Percentiles rank a stretch among this genome's conserved stretches.
Evolutionary conservation across 2,113 vertebrate genomes (phyloP).

Genomic region (Scopus umbretta): DNA sequence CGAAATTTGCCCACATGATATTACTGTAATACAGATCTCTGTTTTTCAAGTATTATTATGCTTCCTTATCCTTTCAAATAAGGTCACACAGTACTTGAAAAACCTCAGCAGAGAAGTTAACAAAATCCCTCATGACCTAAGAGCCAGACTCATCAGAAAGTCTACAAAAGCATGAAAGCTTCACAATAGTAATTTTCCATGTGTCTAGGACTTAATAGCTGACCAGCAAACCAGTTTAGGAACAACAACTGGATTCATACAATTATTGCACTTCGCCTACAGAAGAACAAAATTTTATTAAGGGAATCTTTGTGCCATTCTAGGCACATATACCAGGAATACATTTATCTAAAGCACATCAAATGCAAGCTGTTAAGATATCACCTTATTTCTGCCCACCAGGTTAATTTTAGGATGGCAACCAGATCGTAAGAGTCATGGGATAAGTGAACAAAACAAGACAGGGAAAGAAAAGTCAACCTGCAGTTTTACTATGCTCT

Average conservation of each 20-base stretch:
- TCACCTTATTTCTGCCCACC: background rate
- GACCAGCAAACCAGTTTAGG: background rate
- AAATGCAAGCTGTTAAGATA: background rate
- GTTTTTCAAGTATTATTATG: background rate
- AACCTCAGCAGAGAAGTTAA: background rate
- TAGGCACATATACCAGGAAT: fast-evolving
- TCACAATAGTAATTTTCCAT: background rate
- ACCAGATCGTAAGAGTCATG: background rate
- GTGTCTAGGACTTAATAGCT: background rate
- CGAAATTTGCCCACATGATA: background rate
- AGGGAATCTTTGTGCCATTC: background rate
- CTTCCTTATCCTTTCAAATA: background rate
- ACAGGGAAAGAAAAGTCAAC: background rate
- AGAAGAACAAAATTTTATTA: background rate
- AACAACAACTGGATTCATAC: background rate
- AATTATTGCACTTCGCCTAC: background rate
- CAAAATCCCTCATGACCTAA: background rate
- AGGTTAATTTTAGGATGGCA: background rate
- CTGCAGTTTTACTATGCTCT: background rate
- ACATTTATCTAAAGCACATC: background rate
- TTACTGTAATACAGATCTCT: background rate
- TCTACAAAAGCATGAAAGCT: background rate
- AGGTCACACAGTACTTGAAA: background rate
- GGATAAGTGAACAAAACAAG: background rate
- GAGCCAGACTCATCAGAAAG: background rate